phyloP scores from a whole-genome alignment of 2,797 vertebrate genomes.

The Anomalospiza imberbis region DNA sequence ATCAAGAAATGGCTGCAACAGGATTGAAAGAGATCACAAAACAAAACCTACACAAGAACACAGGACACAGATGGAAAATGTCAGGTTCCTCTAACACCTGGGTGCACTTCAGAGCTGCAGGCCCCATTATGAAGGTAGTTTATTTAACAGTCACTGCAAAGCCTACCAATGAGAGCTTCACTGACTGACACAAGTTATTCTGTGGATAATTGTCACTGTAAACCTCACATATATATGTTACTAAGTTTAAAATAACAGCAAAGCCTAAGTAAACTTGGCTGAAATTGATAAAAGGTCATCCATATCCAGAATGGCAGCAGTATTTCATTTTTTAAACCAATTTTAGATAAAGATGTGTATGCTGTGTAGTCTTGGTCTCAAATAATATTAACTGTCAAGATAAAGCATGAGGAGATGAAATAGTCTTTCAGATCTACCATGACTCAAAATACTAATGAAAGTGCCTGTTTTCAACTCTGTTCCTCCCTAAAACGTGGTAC shows the following conservation, averaged over 20 bases:
- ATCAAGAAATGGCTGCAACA: background rate
- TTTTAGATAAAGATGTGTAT: constrained; percentile 8
- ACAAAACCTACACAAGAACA: background rate
- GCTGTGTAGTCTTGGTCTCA: background rate
- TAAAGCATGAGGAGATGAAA: background rate
- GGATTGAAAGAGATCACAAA: background rate
- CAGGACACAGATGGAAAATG: background rate
- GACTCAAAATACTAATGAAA: background rate
- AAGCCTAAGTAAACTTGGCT: background rate
- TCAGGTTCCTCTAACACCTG: background rate
- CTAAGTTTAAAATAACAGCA: background rate
- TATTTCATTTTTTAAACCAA: background rate
- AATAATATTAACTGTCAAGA: constrained; percentile 13
- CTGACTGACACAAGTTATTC: background rate
- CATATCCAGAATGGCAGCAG: background rate
- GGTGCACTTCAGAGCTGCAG: background rate
- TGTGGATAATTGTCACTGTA: background rate
- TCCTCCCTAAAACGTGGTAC: background rate
- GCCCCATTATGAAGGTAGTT: background rate
- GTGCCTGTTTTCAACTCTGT: background rate
- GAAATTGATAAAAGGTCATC: background rate
- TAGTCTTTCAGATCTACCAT: background rate
- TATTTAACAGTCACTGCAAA: background rate
- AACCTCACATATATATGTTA: background rate
- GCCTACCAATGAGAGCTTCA: background rate